Conservation (phyloP, 2,797 vertebrate species). For the Scomberomorus guttatus region DNA sequence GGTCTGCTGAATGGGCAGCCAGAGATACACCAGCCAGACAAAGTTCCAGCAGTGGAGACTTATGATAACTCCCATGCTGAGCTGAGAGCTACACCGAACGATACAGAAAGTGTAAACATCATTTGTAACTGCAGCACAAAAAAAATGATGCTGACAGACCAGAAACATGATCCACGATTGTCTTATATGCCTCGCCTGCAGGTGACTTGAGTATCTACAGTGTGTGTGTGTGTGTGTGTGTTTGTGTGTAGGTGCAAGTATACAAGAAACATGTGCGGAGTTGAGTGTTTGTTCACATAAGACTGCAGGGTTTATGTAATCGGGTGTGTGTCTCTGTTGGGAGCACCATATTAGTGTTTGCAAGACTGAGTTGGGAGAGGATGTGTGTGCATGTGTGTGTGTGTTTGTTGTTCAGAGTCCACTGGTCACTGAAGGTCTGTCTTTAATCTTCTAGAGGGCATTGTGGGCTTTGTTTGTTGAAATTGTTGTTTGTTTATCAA, state of each 20-base stretch:
- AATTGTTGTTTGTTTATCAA: slow-evolving; percentile 39
- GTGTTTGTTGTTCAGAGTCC: background rate
- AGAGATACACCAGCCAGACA: slow-evolving; percentile 33
- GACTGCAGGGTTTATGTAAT: background rate
- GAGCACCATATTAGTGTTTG: slow-evolving; percentile 12
- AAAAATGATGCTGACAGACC: slow-evolving; percentile 62
- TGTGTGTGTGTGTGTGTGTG: slow-evolving; percentile 5
- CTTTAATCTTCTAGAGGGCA: slow-evolving; percentile 41
- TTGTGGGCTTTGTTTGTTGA: slow-evolving; percentile 36
- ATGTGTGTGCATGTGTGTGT: background rate
- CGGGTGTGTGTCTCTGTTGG: background rate
- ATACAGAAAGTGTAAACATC: slow-evolving; percentile 65
- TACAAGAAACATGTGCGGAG: background rate
- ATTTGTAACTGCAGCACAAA: slow-evolving; percentile 61
- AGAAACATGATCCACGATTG: slow-evolving; percentile 39
- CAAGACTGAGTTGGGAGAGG: background rate
- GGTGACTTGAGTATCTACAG: background rate
- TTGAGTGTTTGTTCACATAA: background rate
- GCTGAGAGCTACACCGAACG: slow-evolving; percentile 50
- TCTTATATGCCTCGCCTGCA: slow-evolving; percentile 17
- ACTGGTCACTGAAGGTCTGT: slow-evolving; percentile 28
- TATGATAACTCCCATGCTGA: slow-evolving; percentile 53
- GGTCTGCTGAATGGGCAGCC: slow-evolving; percentile 65
- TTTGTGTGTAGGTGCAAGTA: background rate
- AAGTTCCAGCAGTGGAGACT: slow-evolving; percentile 49